Evolutionary conservation across 2,797 vertebrate genomes (phyloP), one percentile per base, ranked within the genome.

Genomic region (Antrozous pallidus): DNA sequence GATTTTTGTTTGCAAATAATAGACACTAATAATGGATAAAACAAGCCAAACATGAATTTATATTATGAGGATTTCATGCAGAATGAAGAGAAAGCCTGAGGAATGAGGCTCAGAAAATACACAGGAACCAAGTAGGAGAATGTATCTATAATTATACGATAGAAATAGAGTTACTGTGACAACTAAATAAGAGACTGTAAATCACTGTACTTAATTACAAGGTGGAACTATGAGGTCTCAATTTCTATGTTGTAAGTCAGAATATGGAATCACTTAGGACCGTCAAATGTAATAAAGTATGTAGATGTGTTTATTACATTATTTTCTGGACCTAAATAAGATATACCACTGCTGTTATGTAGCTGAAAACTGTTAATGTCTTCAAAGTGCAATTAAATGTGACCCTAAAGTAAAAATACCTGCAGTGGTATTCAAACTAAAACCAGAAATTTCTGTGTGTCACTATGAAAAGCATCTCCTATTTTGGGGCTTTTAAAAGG

Each of bases 371-470:
- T 24, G 67, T 74, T 71, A 33, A 84, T 90, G 79, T 90, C 67
- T 95, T 38, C 36, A 85, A 73, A 56, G 45, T 42, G 47, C 47
- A 75, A 96, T 92, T 94, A 78, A 77, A 77, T 90, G 42, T 87
- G 93, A 94, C 82, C 45, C 61, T 54, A 94, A 63, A 42, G 38
- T 65, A 90, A 92, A 96, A 93, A 49, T 90, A 96, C 77, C 90
- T 78, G 42, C 77, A 92, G 90, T n/a, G 13, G 7, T 36, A 77
- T 67, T 70, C 54, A 91, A 79, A 96, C 14, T 93, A 71, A 95
- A 95, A 87, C 28, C n/a, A 95, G 54, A 87, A 6, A 49, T 61
- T 18, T 10, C 38, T 67, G 24, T 20, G 24, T 89, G 71, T 90
- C 31, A 3, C 24, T 28, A 7, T 69, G 42, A 33, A 86, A 87